phyloP scores from a whole-genome alignment of 2,113 vertebrate genomes.

The Nesospiza acunhae region DNA sequence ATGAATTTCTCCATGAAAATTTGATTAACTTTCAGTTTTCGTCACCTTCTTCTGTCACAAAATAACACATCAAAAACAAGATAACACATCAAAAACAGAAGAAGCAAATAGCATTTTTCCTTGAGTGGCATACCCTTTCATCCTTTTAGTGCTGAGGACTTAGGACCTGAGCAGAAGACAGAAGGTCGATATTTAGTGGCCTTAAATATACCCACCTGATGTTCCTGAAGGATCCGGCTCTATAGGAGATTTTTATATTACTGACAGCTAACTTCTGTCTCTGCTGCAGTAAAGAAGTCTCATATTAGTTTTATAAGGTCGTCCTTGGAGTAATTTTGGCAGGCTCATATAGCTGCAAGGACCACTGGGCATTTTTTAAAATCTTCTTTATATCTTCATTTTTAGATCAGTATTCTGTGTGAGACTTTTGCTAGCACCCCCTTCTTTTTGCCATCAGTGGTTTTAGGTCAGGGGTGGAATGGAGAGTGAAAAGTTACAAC shows the following conservation, averaged over 20 bases:
- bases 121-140: not conserved
- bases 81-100: not conserved
- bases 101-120: not conserved
- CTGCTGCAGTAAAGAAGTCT: not conserved
- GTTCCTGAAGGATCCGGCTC: not conserved
- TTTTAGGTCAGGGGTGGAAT: not conserved
- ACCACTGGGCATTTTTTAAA: not conserved
- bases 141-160: not conserved
- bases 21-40: not conserved
- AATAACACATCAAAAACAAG: not conserved
- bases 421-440: not conserved
- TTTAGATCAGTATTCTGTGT: not conserved
- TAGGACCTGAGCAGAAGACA: not conserved
- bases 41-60: not conserved
- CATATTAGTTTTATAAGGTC: not conserved
- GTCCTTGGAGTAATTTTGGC: not conserved
- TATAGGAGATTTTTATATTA: not conserved
- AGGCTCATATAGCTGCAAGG: not conserved
- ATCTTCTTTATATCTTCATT: not conserved
- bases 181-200: not conserved
- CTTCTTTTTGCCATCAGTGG: not conserved
- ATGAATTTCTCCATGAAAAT: not conserved
- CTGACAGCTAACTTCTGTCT: not conserved
- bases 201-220: not conserved
- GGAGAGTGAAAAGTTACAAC: rapidly evolving